Conservation (phyloP, 2,113 vertebrate species). For the Saccopteryx leptura region DNA sequence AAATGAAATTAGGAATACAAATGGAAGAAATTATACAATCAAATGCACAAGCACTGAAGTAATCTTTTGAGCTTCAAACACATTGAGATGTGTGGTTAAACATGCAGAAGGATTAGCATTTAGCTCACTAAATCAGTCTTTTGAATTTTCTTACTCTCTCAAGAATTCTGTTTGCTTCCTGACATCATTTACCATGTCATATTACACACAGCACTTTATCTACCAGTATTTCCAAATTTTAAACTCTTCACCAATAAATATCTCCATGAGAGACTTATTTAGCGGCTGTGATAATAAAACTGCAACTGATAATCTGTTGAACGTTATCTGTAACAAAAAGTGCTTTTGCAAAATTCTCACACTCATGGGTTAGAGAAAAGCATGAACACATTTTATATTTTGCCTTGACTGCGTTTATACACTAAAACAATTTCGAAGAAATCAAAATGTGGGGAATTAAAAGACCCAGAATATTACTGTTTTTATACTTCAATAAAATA, state of each 20-base stretch:
- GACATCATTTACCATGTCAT: background rate
- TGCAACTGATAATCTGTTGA: background rate
- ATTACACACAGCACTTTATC: constrained; percentile 26
- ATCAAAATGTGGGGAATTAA: background rate
- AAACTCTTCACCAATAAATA: constrained; percentile 46
- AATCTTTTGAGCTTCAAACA: constrained; percentile 52
- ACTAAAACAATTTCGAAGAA: background rate
- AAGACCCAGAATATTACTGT: background rate
- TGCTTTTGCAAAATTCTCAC: constrained; percentile 23
- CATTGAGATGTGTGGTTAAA: constrained; percentile 41
- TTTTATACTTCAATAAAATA: constrained; percentile 25
- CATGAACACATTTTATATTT: background rate
- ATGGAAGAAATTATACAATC: constrained; percentile 66
- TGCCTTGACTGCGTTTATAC: background rate
- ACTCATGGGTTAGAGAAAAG: background rate
- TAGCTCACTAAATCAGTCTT: constrained; percentile 74
- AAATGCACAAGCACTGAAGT: constrained; percentile 52
- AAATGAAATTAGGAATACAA: constrained; percentile 72
- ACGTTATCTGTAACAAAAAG: constrained; percentile 2
- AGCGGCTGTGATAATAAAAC: background rate
- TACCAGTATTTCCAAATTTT: constrained; percentile 30
- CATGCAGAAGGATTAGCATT: constrained; percentile 68
- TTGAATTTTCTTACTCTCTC: constrained; percentile 55
- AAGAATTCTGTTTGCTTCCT: constrained; percentile 59
- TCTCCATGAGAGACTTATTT: background rate